Evolutionary conservation across 2,888 invertebrate species (phyloP), one percentile per base, ranked within the genome.

Genomic region (Anoncus sp.): DNA sequence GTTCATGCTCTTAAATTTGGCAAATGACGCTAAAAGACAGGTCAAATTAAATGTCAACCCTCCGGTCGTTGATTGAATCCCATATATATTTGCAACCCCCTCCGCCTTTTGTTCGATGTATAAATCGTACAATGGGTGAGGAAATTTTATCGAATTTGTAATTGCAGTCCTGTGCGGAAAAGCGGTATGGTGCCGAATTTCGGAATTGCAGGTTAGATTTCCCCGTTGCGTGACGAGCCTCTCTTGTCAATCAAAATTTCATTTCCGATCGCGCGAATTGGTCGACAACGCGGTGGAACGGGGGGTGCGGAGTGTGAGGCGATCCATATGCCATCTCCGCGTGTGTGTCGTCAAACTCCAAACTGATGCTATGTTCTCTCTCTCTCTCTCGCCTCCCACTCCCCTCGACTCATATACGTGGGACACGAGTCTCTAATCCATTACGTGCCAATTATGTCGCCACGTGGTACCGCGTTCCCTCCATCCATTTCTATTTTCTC

Each of bases 171-270:
- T 35, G 27, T 38, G 14, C 40, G 69, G 49, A 47, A 55, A 57
- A 59, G 69, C 67, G 22, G 43, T 47, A 57, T 59, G 69, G 57
- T 57, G 78, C 62, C 73, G 69, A 79, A 73, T 67, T 65, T 79
- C 82, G 83, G 85, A 89, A 89, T 89, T 87, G 86, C 79, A 85
- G 88, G 89, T 83, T 89, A 86, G 87, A 85, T 89, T 89, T 87
- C 87, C 85, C 81, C 79, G 85, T 85, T 83, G 86, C 85, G 82
- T 84, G 86, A 87, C 87, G 86, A 82, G 84, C 81, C 85, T 80
- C 85, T 84, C 84, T 85, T 84, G 86, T 82, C 86, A 86, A 87
- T 88, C 88, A 87, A 89, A 89, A 87, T 89, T 87, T 87, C 87
- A 89, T 89, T 89, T 87, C 88, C 88, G 86, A 86, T 85, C 83